Evolutionary conservation across 2,113 vertebrate genomes (phyloP), one percentile per base, ranked within the genome.

Genomic region (Python bivittatus): DNA sequence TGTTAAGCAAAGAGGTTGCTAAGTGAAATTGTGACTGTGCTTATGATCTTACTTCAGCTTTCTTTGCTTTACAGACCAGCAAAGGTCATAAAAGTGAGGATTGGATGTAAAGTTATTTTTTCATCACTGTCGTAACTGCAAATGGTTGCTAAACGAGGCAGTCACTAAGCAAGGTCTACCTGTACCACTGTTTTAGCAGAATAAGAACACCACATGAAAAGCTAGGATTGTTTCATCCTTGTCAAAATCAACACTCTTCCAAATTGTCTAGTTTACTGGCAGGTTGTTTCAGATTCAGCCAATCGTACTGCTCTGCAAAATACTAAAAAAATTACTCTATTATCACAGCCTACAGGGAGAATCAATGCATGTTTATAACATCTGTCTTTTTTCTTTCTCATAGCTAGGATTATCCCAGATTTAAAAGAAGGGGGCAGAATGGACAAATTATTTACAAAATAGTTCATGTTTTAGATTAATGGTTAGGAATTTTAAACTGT

Each of bases 381-480:
- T 86, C 79, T 86, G 79, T 90, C 88, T 92, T 87, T 92, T 53
- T 90, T 53, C 88, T 87, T 92, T 15, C 48, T 86, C 54, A 38
- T 68, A n/a, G n/a, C 25, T 79, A n/a, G 68, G 53, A 79, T 38
- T 13, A 86, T 72, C 53, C 83, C 90, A 86, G 29, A 88, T 68
- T 79, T 57, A 56, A 64, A 68, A 56, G 22, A 91, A 72, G 52
- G 58, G 87, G 84, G 79, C 15, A n/a, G 79, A 27, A 29, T 44
- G 23, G 60, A 92, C 83, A 91, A 93, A 90, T 90, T 90, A 90
- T 90, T 57, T 93, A 93, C 84, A 93, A 64, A 44, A 42, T 58
- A 92, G 54, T 44, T 87, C 53, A 86, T 83, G 90, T 60, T 93
- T 92, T 87, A 92, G 64, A 87, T 92, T 90, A 93, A 90, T 33